Conservation (phyloP, 2,888 invertebrate genomes). For the Eustalomyia histrio region DNA sequence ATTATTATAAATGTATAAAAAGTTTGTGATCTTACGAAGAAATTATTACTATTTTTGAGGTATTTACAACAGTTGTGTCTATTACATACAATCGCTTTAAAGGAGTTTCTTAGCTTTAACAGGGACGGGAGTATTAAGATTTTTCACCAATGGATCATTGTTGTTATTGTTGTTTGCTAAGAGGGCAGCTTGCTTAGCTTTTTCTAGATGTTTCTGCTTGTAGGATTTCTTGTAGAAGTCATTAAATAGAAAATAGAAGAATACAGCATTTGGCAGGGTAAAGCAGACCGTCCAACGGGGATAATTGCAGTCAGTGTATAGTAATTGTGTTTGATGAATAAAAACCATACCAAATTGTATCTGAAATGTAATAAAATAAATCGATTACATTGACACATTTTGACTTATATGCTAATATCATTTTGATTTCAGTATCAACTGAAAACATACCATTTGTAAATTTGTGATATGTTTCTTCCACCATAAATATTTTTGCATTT, state of each 20-base stretch:
- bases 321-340: constrained; percentile 90
- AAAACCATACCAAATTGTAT: constrained; percentile 94
- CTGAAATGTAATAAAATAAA: constrained; percentile 79
- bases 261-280: constrained; percentile 93
- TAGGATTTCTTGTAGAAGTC: constrained; percentile 94
- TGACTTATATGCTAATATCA: background rate
- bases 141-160: constrained; percentile 72
- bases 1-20: background rate
- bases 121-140: constrained; percentile 67
- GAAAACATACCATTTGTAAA: constrained; percentile 88
- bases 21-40: background rate
- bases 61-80: constrained; percentile 54
- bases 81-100: constrained; percentile 16
- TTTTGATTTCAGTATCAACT: background rate
- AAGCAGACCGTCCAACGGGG: constrained; percentile 90
- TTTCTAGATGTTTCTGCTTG: constrained; percentile 73
- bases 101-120: constrained; percentile 36
- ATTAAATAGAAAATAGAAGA: constrained; percentile 95
- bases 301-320: constrained; percentile 93
- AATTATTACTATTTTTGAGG: constrained; percentile 41
- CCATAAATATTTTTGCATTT: constrained; percentile 92
- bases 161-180: constrained; percentile 68
- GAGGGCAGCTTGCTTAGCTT: constrained; percentile 12
- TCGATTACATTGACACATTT: background rate
- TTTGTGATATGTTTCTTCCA: constrained; percentile 97